Base-by-base conservation (phyloP, 2,888 invertebrate species). In the Meghimatium bilineatum region DNA sequence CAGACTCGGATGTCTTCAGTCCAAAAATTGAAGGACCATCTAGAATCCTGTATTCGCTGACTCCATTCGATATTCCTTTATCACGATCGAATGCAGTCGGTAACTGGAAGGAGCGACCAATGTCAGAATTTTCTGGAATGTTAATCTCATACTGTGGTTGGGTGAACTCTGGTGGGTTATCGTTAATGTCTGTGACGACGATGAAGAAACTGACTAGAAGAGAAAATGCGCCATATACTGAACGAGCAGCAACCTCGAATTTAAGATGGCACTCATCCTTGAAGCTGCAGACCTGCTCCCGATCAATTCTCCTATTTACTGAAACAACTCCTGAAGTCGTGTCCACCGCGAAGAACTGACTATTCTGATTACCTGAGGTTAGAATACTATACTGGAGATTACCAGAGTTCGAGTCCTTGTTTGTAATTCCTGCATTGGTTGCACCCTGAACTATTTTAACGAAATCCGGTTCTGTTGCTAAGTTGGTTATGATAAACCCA, bases 111-210 rank as follows among this genome's bases (percentile, higher is more conserved):
- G 85, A 74, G 3, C 76, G 38, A 14, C 85, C 80, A 26, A 29
- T 29, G 29, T 81, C 83, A 10, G 85, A 67, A 29, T 86, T 79
- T 67, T 86, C 86, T 1, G 85, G 81, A 23, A 86, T 56, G 66
- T 67, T 63, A 38, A 86, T 23, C 69, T 83, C 77, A 69, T 85
- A 85, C 36, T 52, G 63, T 5, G 72, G 56, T 78, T 86, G 85
- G 36, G 83, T 74, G 76, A 86, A 86, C 71, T 83, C 85, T n/a
- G 86, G 86, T 5, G 83, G 83, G 83, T 86, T 86, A 78, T 86
- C 86, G 85, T 86, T 86, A 63, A 86, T 79, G 66, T 86, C 86
- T 34, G 75, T 77, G 29, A 86, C 52, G 32, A 77, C 69, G 60
- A 86, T 81, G 5, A 63, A 52, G 32, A 86, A 81, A 44, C 56